Base-by-base conservation (phyloP, 2,888 invertebrate species). In the Operophtera brumata region DNA sequence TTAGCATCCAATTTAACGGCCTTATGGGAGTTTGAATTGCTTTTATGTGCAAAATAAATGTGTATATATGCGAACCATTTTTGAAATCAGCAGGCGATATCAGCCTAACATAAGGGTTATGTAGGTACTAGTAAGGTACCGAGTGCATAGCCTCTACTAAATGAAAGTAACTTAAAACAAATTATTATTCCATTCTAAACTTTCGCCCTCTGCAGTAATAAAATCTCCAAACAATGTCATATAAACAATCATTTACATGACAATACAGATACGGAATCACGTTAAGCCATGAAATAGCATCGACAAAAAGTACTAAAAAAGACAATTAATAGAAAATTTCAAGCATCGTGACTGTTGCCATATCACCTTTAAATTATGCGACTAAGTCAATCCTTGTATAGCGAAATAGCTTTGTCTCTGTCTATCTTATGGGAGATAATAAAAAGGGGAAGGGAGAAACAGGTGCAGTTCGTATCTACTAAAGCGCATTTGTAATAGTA, bases 261-360 rank as follows among this genome's bases (percentile, higher is more conserved):
- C 75, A 79, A 75, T 73, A 71, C 67, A 64, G 70, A 75, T 73
- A 77, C 66, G 65, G 79, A 77, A 75, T 69, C 70, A 73, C 73
- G 73, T 77, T 76, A 73, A 75, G 69, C 71, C 57, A 63, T 73
- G 71, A 69, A 77, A 77, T 71, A 62, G 69, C 71, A 77, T 77
- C 73, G 73, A 75, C 75, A 77, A 80, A 76, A 75, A 71, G 69
- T 69, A 78, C 76, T 87, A 84, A 86, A 85, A 76, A 77, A 52
- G 69, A 51, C 78, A 84, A 84, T 86, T 84, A 86, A 86, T 86
- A 84, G 82, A 80, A 72, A 79, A 82, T 78, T 79, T 84, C 86
- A 82, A 82, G 60, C 63, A 59, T 67, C 67, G 62, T 79, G 85
- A 84, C 82, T 80, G 69, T 74, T 75, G 77, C 75, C 80, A 70